phyloP scores from a whole-genome alignment of 2,113 vertebrate species.

The Poeciliopsis turrubarensis region DNA sequence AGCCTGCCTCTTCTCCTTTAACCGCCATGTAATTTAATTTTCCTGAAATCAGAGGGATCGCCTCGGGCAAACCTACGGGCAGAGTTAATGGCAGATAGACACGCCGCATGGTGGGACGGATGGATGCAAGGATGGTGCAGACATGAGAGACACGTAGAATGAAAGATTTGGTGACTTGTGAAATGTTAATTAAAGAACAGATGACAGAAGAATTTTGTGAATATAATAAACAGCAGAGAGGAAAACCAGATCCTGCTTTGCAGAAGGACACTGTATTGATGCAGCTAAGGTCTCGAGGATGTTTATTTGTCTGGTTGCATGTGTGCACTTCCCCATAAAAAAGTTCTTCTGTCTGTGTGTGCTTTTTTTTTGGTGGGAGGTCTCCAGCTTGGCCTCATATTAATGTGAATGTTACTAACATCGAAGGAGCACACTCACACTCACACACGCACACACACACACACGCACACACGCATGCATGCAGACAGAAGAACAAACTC shows the following conservation, averaged over 20 bases:
- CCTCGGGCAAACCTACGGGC: conserved; percentile 23
- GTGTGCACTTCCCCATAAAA: conserved; percentile 5
- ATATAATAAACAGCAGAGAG: conserved; percentile 1
- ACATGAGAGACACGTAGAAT: conserved; percentile 14
- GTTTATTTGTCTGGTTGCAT: conserved; percentile 36
- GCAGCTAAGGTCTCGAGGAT: conserved; percentile 6
- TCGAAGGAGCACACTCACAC: conserved; percentile 20
- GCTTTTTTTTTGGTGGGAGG: conserved; percentile 24
- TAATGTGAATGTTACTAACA: conserved; percentile 69
- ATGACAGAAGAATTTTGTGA: not conserved
- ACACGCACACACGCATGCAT: not conserved
- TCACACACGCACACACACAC: too few relatives aligned
- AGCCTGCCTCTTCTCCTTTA: conserved; percentile 41
- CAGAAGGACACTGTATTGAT: conserved; percentile 19
- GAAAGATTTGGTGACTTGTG: conserved; percentile 9
- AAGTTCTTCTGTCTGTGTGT: conserved; percentile 9
- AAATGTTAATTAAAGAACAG: conserved; percentile 5
- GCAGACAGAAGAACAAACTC: not conserved
- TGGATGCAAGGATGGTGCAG: conserved; percentile 23
- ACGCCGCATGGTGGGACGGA: conserved; percentile 19
- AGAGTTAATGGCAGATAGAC: conserved; percentile 44
- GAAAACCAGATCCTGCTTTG: not conserved
- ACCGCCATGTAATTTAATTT: conserved; percentile 67
- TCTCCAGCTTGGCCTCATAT: conserved; percentile 36
- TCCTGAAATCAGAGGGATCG: conserved; percentile 53